Evolutionary conservation across 1,140 invertebrate genomes (phyloP).

Genomic region (Oppia nitens): DNA sequence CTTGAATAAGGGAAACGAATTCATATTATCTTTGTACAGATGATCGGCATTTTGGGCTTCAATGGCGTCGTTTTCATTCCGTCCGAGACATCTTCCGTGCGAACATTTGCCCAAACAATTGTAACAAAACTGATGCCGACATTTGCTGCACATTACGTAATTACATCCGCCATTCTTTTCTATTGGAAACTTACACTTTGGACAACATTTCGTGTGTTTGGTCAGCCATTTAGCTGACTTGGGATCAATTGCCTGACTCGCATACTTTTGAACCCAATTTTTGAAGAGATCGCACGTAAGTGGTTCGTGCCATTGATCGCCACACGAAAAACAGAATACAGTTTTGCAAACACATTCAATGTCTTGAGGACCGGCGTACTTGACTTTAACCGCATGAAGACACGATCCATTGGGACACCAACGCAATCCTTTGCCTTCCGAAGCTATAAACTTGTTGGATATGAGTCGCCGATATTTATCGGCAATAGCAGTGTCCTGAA

Average conservation of each 20-base stretch:
- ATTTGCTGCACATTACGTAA: conserved; percentile 59
- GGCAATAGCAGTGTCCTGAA: conserved; percentile 41
- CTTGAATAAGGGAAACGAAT: conserved; percentile 98
- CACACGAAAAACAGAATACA: conserved; percentile 75
- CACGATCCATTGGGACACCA: conserved; percentile 97
- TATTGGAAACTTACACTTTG: conserved; percentile 51
- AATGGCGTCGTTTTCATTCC: conserved; percentile 45
- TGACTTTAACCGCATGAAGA: conserved; percentile 83
- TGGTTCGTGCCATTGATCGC: conserved; percentile 90
- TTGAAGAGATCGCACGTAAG: conserved; percentile 89
- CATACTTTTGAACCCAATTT: conserved; percentile 93
- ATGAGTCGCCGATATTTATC: conserved; percentile 95
- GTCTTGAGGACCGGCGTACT: conserved; percentile 16
- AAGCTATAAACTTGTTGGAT: conserved; percentile 95
- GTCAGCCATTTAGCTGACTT: conserved; percentile 95
- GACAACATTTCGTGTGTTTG: conserved; percentile 53
- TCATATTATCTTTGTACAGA: conserved; percentile 86
- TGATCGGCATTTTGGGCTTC: conserved; percentile 41
- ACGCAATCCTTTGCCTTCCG: conserved; percentile 84
- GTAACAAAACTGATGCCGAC: conserved; percentile 58
- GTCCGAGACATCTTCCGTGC: conserved; percentile 67
- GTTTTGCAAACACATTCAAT: conserved; percentile 45
- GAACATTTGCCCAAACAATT: conserved; percentile 56
- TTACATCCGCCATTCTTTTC: conserved; percentile 62
- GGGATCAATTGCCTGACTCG: conserved; percentile 73